Evolutionary conservation across 2,113 vertebrate genomes (phyloP).

Genomic region (Channa maculata): DNA sequence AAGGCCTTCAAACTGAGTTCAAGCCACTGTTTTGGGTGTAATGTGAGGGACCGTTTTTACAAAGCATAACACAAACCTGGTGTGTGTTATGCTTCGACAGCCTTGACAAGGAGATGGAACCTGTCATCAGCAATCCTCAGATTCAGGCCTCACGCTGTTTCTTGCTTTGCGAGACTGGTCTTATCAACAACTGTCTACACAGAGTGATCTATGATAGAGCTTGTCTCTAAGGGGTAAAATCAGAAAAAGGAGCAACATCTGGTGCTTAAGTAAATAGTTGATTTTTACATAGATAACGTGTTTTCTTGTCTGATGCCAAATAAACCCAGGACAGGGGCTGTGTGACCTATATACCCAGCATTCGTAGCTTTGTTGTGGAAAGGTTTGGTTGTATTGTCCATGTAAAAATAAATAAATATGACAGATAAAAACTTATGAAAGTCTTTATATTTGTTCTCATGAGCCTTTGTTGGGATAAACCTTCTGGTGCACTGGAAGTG

Average conservation of each 20-base stretch:
- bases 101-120: constrained; percentile 39
- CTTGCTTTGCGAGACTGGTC: constrained; percentile 42
- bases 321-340: no score
- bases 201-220: constrained; percentile 28
- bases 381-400: no score
- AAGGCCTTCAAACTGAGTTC: background rate
- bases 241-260: background rate
- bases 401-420: no score
- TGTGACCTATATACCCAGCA: no score
- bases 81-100: constrained; percentile 42
- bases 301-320: no score
- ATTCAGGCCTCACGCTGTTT: constrained; percentile 41
- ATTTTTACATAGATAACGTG: no score
- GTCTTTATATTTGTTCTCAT: background rate
- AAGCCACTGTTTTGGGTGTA: background rate
- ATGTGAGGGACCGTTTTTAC: constrained; percentile 7
- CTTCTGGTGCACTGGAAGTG: background rate
- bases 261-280: no score
- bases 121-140: constrained; percentile 64
- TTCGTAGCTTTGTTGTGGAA: no score
- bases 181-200: constrained; percentile 69
- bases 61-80: constrained; percentile 39
- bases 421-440: background rate
- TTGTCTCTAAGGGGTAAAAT: background rate
- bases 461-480: background rate